Conservation (phyloP, 1,140 invertebrate species). For the Lineus longissimus region DNA sequence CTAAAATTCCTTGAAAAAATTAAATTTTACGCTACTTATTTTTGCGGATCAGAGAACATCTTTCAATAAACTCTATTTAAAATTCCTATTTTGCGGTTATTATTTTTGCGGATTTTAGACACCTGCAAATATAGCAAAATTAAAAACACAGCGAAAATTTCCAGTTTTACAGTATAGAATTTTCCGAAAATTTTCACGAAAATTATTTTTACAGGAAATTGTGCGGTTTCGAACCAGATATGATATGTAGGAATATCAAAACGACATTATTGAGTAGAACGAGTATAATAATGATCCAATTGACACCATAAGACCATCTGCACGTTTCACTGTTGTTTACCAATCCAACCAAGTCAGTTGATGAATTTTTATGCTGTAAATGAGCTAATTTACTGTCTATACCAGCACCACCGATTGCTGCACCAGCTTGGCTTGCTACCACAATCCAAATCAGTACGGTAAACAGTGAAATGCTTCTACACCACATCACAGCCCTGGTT, state of each 20-base stretch:
- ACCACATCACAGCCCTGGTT: neutral
- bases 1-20: too few relatives aligned
- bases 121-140: too few relatives aligned
- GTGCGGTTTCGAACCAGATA: slow-evolving; percentile 2
- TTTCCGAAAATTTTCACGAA: neutral
- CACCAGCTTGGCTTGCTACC: slow-evolving; percentile 5
- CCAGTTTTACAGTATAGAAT: too few relatives aligned
- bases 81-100: too few relatives aligned
- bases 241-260: slow-evolving; percentile 7
- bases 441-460: slow-evolving; percentile 3
- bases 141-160: too few relatives aligned
- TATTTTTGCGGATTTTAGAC: too few relatives aligned
- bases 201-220: neutral
- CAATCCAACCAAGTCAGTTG: neutral
- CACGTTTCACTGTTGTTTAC: slow-evolving; percentile 3
- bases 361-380: neutral
- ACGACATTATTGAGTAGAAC: slow-evolving; percentile 1
- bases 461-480: slow-evolving; percentile 1
- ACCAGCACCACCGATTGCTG: neutral
- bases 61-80: too few relatives aligned
- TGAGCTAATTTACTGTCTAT: neutral
- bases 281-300: slow-evolving; percentile 3
- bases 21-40: too few relatives aligned
- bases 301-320: neutral
- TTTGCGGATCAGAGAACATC: too few relatives aligned